These are phyloP conservation scores for Antheraea pernyi DNA, from an alignment of 1,140 invertebrate genomes.

Conservation along the genomic window DNA sequence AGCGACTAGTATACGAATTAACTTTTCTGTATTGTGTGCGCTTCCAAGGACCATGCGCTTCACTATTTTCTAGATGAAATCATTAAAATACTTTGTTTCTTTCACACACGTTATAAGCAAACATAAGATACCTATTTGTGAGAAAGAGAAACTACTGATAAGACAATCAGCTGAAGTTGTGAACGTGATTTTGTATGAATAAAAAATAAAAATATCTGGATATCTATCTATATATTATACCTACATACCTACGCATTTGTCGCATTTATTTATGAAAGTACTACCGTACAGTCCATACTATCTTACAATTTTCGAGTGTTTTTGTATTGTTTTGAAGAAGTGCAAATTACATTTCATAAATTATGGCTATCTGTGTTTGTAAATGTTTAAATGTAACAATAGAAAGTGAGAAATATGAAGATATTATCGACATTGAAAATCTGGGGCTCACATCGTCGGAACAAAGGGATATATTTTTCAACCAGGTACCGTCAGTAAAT, in stretches of 20 bases:
- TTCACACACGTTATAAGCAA: conserved; percentile 3
- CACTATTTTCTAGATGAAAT: neutral
- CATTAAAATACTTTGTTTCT: conserved; percentile 8
- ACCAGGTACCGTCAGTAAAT: conserved; percentile 74
- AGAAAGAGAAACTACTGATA: conserved; percentile 23
- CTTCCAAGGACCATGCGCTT: neutral
- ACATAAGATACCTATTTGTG: neutral
- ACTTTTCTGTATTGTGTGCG: neutral
- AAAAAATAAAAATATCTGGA: conserved; percentile 20
- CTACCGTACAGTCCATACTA: conserved; percentile 51
- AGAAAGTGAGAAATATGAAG: conserved; percentile 69
- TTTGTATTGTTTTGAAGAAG: conserved; percentile 52
- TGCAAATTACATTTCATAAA: conserved; percentile 37
- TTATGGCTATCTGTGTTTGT: conserved; percentile 72
- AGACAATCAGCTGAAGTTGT: conserved; percentile 23
- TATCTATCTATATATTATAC: conserved; percentile 27
- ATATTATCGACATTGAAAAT: conserved; percentile 64
- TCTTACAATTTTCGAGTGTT: conserved; percentile 52
- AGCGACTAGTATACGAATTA: too few relatives aligned
- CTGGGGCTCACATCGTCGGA: conserved; percentile 68
- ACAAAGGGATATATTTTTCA: conserved; percentile 79
- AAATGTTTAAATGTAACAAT: conserved; percentile 74
- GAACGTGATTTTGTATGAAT: conserved; percentile 17
- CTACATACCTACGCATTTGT: conserved; percentile 39
- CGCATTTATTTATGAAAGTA: conserved; percentile 47